phyloP scores from a whole-genome alignment of 2,797 vertebrate genomes.

The Enteromius mattozi region DNA sequence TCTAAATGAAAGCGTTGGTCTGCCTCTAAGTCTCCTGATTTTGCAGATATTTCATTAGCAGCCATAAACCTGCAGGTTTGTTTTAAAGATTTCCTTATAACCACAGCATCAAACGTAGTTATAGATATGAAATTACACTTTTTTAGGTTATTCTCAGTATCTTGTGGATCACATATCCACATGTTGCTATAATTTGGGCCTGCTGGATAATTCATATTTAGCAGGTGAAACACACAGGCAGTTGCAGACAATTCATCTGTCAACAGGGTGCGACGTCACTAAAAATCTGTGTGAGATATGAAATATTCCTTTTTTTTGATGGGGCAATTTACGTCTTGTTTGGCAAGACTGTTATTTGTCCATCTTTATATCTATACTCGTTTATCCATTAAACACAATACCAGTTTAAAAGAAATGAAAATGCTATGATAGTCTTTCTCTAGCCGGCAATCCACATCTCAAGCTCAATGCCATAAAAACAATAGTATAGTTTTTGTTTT shows the following conservation, averaged over 20 bases:
- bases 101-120: background rate
- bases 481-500: background rate
- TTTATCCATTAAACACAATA: constrained; percentile 10
- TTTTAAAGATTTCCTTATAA: constrained; percentile 31
- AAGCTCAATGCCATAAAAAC: background rate
- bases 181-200: constrained; percentile 13
- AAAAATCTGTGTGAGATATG: constrained; percentile 33
- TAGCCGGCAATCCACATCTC: background rate
- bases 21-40: constrained; percentile 1
- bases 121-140: constrained; percentile 1
- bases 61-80: background rate
- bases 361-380: background rate
- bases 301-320: constrained; percentile 27
- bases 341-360: constrained; percentile 22
- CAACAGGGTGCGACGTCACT: background rate
- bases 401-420: background rate
- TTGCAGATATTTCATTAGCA: constrained; percentile 29
- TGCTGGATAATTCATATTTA: background rate
- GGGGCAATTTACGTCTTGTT: constrained; percentile 35
- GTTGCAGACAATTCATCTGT: constrained; percentile 37
- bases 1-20: constrained; percentile 9
- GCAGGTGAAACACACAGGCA: constrained; percentile 11
- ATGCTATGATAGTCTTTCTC: background rate
- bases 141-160: background rate
- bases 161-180: background rate